phyloP scores from a whole-genome alignment of 2,113 vertebrate species.

The Cichladusa arquata region DNA sequence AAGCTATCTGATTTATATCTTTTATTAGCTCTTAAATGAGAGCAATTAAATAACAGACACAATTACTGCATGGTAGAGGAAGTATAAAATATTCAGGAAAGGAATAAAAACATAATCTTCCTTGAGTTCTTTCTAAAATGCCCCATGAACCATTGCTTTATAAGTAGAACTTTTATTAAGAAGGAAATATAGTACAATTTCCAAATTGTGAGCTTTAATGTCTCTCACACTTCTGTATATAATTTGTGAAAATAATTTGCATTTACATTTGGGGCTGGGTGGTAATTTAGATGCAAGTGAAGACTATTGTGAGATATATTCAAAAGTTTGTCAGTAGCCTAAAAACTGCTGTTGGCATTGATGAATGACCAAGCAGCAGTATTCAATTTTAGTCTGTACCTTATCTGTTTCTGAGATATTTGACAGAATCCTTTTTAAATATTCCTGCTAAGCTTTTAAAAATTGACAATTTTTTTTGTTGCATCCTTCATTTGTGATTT shows the following conservation, averaged over 20 bases:
- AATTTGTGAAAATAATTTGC: neutral
- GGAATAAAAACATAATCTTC: neutral
- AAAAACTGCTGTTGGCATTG: neutral
- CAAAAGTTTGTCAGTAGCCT: neutral
- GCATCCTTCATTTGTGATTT: neutral
- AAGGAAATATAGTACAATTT: neutral
- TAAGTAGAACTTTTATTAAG: slow-evolving; percentile 8
- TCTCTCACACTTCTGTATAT: neutral
- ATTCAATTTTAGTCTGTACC: neutral
- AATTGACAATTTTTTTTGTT: neutral
- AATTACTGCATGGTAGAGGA: neutral
- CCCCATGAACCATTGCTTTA: neutral
- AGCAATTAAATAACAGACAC: slow-evolving; percentile 37
- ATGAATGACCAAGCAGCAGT: neutral
- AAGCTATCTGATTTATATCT: neutral
- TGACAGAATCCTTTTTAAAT: neutral
- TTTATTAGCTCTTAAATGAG: slow-evolving; percentile 48
- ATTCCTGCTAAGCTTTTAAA: neutral
- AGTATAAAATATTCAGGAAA: slow-evolving; percentile 26
- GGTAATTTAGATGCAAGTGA: neutral
- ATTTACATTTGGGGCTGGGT: neutral
- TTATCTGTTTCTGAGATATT: neutral
- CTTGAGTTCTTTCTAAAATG: slow-evolving; percentile 4
- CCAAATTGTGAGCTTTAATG: neutral
- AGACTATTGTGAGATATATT: neutral